Evolutionary conservation across 2,888 invertebrate genomes (phyloP), one percentile per base, ranked within the genome.

Genomic region (Adelognathus sp.): DNA sequence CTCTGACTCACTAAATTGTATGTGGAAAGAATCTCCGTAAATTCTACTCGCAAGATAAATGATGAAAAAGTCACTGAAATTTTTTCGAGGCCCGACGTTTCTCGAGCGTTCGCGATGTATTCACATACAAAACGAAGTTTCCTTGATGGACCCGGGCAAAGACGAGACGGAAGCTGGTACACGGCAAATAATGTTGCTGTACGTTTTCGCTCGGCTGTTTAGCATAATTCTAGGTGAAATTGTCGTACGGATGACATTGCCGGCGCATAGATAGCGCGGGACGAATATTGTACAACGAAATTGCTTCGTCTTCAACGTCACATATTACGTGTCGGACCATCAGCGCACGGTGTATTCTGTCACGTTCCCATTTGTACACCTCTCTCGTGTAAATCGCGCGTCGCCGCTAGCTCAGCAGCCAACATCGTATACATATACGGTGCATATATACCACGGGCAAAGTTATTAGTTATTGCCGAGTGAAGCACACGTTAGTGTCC

Each of bases 391-490:
- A 75, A 75, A 64, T 75, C 71, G 54, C 36, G 24, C 41, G 24
- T 44, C 60, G 6, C 44, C 61, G 67, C 58, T 41, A 73, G 63
- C 64, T 70, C 78, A 64, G 56, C 60, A 41, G 33, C 64, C 50
- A 56, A 31, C 56, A 50, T n/a, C 33, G 21, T 18, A 31, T 54
- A 54, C 54, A 29, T 29, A 11, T 7, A n/a, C n/a, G n/a, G 41
- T 4, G 7, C 24, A 52, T 52, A 14, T 52, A 64, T 61, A 64
- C 41, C 29, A 44, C 60, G 54, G 61, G 61, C 66, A 41, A 52
- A 44, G 71, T 79, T 79, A 75, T 79, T 79, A 71, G 79, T 71
- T 79, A 79, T 79, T 66, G 77, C 77, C 36, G 33, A 21, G n/a
- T 9, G 36, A n/a, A 18, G 54, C 41, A 33, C 58, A 39, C 52